Evolutionary conservation across 2,797 vertebrate genomes (phyloP).

Genomic region (Sebastes itinus): DNA sequence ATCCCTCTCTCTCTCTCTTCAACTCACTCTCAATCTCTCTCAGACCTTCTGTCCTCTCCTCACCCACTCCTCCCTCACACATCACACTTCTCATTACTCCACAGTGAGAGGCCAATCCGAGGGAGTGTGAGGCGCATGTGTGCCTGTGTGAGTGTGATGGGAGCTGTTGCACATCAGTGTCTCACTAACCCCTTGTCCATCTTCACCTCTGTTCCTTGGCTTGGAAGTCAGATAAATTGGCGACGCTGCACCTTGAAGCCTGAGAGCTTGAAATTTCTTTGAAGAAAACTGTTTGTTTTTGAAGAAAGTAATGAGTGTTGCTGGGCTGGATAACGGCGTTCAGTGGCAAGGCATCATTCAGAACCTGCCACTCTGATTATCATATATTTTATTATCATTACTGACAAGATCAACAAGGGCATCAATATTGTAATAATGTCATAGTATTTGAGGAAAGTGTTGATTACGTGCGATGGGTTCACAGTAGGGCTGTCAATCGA

Average conservation of each 20-base stretch:
- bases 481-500: background rate
- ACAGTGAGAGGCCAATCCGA: conserved; percentile 66
- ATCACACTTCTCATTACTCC: conserved; percentile 68
- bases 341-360: background rate
- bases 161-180: conserved; percentile 51
- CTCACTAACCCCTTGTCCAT: conserved; percentile 45
- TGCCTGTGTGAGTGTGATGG: conserved; percentile 16
- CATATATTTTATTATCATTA: background rate
- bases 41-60: conserved; percentile 68
- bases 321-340: background rate
- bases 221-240: conserved; percentile 43
- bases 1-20: conserved; percentile 39
- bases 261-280: conserved; percentile 37
- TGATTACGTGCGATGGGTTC: background rate
- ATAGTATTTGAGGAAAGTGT: background rate
- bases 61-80: conserved; percentile 76
- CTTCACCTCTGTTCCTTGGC: conserved; percentile 38
- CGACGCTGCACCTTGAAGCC: conserved; percentile 13
- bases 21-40: conserved; percentile 52
- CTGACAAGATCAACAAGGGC: background rate
- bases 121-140: conserved; percentile 27
- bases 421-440: background rate
- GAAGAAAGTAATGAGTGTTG: background rate
- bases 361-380: background rate
- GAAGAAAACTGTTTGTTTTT: conserved; percentile 27